Base-by-base conservation (phyloP, 1,140 invertebrate species). In the Zelostemma sp. region DNA sequence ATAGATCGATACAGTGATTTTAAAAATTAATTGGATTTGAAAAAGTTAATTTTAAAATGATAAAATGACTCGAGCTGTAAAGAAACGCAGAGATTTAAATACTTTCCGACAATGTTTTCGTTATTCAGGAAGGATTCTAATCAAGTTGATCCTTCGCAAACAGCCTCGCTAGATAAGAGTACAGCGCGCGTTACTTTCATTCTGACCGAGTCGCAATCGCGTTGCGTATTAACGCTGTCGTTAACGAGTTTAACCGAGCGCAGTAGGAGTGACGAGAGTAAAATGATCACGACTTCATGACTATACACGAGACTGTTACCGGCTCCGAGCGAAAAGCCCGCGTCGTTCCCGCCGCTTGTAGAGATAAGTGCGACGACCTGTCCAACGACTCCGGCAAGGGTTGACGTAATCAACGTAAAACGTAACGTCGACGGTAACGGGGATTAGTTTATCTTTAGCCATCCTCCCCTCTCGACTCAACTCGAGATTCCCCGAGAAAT, bases 321-420 rank as follows among this genome's bases (percentile, higher is more conserved):
- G 53, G 48, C 47, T 68, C 61, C 43, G 59, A 61, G 45, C 58
- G 63, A 72, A 72, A 67, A 62, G 58, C 68, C 56, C 41, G 57
- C 45, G 50, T 54, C 50, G 59, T 56, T 61, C 59, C 51, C 47
- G 43, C 60, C 66, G 17, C 55, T 28, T 43, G 56, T 50, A 72
- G 72, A 84, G 82, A 84, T 84, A 84, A 84, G 81, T 84, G 80
- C 82, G 81, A 83, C 82, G 82, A 82, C 80, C 82, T 82, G 81
- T 84, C 81, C 82, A 83, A 84, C 80, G 82, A 80, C 76, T 65
- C 61, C 57, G 51, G 72, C 61, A 81, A 82, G 80, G 80, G 81
- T 82, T 83, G 77, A 80, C 79, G 80, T 78, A 82, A 84, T 84
- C 80, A 83, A 82, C 81, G 80, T 82, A 82, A 84, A 84, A 83